Evolutionary conservation across 2,888 invertebrate species (phyloP), one percentile per base, ranked within the genome.

Genomic region (Melitaea athalia): DNA sequence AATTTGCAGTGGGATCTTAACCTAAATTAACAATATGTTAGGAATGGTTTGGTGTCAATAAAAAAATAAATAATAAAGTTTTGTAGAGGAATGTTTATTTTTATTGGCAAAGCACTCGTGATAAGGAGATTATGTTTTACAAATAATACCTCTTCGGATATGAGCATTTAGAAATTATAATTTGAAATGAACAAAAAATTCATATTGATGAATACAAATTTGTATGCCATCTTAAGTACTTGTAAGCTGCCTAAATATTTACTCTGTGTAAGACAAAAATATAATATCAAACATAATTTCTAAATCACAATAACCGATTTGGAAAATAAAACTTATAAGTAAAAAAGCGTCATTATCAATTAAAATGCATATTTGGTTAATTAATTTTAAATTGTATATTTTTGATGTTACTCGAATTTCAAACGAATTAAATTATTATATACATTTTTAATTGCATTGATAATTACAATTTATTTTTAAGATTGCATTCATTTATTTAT

Each of bases 21-120:
- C n/a, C n/a, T n/a, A n/a, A 47, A 12, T 12, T 11, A 14, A 52
- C 5, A 52, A 31, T n/a, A 49, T 14, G n/a, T n/a, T 7, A 14
- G 14, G 10, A 31, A 1, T 24, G 12, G 12, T 53, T 11, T 50
- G 50, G 50, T 50, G 17, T 31, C 5, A 14, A 38, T 7, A 7
- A 38, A 14, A 15, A 62, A n/a, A 49, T 64, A 42, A 63, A 43
- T 42, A 63, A 52, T 75, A 78, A 72, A 72, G 63, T 76, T 80
- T 75, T 78, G 82, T 87, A 2, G 84, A 81, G 81, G 76, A 85
- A 82, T 79, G 76, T 87, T 86, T 88, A 87, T 85, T 85, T 73
- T 67, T 70, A 64, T 49, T 31, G 53, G 38, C 49, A 42, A 52
- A 60, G 52, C 59, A 52, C 33, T 43, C 53, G 53, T 59, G 17